Percentiles rank a stretch among this genome's conserved stretches.
phyloP scores from a whole-genome alignment of 2,888 invertebrate genomes.

The Cheilosia pagana region DNA sequence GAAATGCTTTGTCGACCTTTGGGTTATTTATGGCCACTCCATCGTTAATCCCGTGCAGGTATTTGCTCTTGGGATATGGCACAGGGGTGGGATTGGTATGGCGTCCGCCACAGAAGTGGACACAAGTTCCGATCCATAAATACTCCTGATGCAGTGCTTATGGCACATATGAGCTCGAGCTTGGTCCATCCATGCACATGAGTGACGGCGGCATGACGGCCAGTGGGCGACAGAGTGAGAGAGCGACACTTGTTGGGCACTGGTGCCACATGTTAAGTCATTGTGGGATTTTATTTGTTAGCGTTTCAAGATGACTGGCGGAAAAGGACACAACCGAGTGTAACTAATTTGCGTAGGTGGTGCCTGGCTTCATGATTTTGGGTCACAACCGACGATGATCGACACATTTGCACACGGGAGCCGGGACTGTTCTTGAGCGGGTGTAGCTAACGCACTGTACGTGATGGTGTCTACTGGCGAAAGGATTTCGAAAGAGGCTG shows the following conservation, averaged over 20 bases:
- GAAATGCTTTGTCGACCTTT: conserved; percentile 69
- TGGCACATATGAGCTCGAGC: conserved; percentile 51
- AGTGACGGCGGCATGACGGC: conserved; percentile 10
- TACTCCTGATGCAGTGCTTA: conserved; percentile 72
- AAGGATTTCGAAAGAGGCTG: conserved; percentile 56
- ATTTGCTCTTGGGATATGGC: conserved; percentile 67
- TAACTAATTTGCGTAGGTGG: conserved; percentile 36
- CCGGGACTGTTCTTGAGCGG: neutral
- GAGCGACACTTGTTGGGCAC: conserved; percentile 68
- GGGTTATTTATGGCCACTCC: conserved; percentile 73
- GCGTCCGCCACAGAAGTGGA: conserved; percentile 31
- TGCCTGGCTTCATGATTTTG: conserved; percentile 65
- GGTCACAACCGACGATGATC: conserved; percentile 66
- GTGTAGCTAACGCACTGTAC: conserved; percentile 48
- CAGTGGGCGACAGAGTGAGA: neutral
- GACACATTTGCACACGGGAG: conserved; percentile 57
- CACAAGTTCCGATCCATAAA: conserved; percentile 62
- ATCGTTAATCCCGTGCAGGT: conserved; percentile 73
- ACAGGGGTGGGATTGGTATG: neutral
- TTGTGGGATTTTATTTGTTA: conserved; percentile 56
- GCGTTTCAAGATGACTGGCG: conserved; percentile 48
- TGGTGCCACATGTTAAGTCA: conserved; percentile 65
- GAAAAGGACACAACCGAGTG: conserved; percentile 44
- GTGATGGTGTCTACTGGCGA: conserved; percentile 54
- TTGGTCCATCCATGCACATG: conserved; percentile 45